Evolutionary conservation across 2,888 invertebrate genomes (phyloP), one percentile per base, ranked within the genome.

Genomic region (Venustoraphidia nigricollis): DNA sequence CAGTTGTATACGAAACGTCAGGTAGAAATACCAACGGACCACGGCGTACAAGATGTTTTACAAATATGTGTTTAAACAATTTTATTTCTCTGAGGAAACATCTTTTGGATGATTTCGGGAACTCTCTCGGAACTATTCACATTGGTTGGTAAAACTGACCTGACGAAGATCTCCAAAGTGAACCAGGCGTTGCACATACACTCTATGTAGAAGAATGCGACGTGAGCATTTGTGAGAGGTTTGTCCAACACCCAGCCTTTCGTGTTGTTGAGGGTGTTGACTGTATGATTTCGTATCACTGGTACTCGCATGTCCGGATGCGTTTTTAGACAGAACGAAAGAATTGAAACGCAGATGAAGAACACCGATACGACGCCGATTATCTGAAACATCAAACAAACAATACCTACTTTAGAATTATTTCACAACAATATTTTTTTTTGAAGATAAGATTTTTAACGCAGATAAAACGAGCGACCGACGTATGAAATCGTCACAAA

Each of bases 111-210:
- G n/a, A n/a, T n/a, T n/a, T n/a, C n/a, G n/a, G n/a, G n/a, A n/a
- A n/a, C n/a, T n/a, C n/a, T n/a, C n/a, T n/a, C n/a, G n/a, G n/a
- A n/a, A n/a, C n/a, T n/a, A n/a, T 17, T 4, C 36, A 14, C 10
- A n/a, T 44, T 36, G 44, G 14, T 44, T 44, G 44, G 14, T 44
- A 44, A 45, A 41, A 48, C 50, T 50, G 34, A 36, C 27, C 64
- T 59, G 49, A 67, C 60, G 60, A 95, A 76, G 66, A 98, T 94
- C 68, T 97, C 96, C 62, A 97, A 79, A 36, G 96, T 96, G 72
- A 98, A 99, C 98, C 98, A 99, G 53, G 96, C 91, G 70, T 96
- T 96, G 73, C 96, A 96, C 56, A 95, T 83, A 73, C 93, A 94
- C 72, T 97, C 96, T 64, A 96, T 91, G 75, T 95, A 96, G 75